Evolutionary conservation across 2,797 vertebrate genomes (phyloP), one percentile per base, ranked within the genome.

Genomic region (Cetoscarus ocellatus): DNA sequence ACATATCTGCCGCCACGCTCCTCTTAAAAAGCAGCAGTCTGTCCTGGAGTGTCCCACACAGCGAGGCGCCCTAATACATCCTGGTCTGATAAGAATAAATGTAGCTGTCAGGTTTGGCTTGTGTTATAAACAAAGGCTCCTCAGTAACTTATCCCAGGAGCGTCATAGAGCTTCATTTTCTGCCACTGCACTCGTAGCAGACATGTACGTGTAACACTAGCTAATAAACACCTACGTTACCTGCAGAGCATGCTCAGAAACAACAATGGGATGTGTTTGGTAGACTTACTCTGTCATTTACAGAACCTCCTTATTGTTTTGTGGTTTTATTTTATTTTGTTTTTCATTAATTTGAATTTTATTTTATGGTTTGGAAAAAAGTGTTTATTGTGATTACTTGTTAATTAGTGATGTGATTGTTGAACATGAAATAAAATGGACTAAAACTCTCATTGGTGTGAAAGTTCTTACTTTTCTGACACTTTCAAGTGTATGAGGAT

Each of bases 351-450:
- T 90, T 91, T 86, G 59, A 82, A 81, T 80, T 86, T 79, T 82
- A 61, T 90, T 91, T 92, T 87, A 90, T 64, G 77, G 88, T 88
- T 94, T 93, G 85, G 50, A 53, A 79, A 91, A 87, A 92, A 77
- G 91, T 94, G 91, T 94, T 94, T 86, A 92, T 93, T 95, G 94
- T 95, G 92, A 91, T 94, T 92, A 92, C 82, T 91, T 94, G 94
- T 95, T 94, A 92, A 94, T 93, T 95, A 94, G 94, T 95, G 92
- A 94, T 92, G 93, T 95, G 93, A 93, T 93, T 91, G 94, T 93
- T 94, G 92, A 95, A 94, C 90, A 92, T 91, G 81, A 88, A 93
- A 94, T 92, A 91, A 92, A 94, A 92, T 70, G 34, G 58, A 85
- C 80, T 89, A 86, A 88, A 91, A 88, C 80, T 70, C 67, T 73